Conservation (phyloP, 2,113 vertebrate species). For the Rhadina sibilatrix region DNA sequence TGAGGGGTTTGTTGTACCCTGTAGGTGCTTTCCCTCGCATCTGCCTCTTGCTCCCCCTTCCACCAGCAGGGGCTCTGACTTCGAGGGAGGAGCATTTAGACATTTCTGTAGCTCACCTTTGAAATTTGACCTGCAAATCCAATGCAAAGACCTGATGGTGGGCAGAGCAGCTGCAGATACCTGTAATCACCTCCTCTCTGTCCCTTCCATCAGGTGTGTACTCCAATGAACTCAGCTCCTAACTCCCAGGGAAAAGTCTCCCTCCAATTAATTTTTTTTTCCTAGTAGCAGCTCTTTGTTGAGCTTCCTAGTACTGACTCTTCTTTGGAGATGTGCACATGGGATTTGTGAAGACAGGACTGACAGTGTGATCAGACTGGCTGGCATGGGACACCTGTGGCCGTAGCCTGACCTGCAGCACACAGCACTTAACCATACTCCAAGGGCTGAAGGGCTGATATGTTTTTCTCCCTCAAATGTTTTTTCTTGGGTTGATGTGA, state of each 20-base stretch:
- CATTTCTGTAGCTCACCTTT: not conserved
- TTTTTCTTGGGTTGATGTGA: not conserved
- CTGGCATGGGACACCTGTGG: rapidly evolving
- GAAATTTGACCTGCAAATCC: not conserved
- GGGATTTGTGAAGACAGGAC: not conserved
- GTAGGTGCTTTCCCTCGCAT: not conserved
- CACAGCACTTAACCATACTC: not conserved
- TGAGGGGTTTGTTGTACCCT: not conserved
- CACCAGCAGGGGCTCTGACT: not conserved
- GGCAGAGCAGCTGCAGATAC: not conserved
- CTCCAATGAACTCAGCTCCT: not conserved
- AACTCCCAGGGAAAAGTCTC: not conserved
- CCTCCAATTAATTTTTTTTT: not conserved
- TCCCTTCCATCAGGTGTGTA: not conserved
- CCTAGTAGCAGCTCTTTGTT: not conserved
- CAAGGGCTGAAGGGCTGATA: not conserved
- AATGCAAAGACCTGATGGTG: not conserved
- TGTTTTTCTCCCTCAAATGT: not conserved
- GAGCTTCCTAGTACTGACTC: not conserved
- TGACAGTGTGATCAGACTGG: not conserved
- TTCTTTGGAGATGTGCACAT: not conserved
- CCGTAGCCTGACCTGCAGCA: not conserved
- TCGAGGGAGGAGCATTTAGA: not conserved
- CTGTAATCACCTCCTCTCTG: not conserved
- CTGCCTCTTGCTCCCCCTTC: not conserved